phyloP scores from a whole-genome alignment of 2,113 vertebrate species.

The Ellobius talpinus region DNA sequence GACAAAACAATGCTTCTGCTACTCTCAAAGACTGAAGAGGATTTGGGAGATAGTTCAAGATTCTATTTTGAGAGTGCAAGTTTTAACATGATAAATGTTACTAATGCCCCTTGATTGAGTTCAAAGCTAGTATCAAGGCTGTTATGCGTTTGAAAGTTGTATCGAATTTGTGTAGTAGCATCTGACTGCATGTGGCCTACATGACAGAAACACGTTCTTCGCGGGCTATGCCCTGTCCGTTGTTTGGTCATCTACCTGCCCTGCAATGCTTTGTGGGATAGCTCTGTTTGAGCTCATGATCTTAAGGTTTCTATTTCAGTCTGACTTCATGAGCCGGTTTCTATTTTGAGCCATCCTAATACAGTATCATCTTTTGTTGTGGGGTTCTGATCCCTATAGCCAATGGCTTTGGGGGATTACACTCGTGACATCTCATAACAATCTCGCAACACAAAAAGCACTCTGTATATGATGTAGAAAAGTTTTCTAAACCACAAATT shows the following conservation, averaged over 20 bases:
- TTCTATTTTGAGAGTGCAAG: constrained; percentile 34
- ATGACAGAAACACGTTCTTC: not conserved
- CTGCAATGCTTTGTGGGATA: not conserved
- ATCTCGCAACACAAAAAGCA: not conserved
- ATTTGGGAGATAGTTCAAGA: not conserved
- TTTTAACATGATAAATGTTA: constrained; percentile 45
- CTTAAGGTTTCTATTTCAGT: not conserved
- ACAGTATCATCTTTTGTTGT: not conserved
- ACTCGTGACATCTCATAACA: too few species aligned
- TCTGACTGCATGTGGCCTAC: not conserved
- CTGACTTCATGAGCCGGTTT: not conserved
- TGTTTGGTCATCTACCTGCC: not conserved
- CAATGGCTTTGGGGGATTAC: too few species aligned
- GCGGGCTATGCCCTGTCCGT: not conserved
- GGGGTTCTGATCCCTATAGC: too few species aligned
- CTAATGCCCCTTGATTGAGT: constrained; percentile 29
- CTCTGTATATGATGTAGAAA: not conserved
- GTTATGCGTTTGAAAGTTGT: not conserved
- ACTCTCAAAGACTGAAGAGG: not conserved
- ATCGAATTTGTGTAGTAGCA: constrained; percentile 7
- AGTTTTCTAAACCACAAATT: not conserved
- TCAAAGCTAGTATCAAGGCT: not conserved
- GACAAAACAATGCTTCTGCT: constrained; percentile 22
- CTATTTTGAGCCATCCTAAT: not conserved
- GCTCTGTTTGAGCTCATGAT: not conserved